These are phyloP conservation scores for Alouatta palliata DNA, from an alignment of 2,113 vertebrate species.

Conservation along the genomic window DNA sequence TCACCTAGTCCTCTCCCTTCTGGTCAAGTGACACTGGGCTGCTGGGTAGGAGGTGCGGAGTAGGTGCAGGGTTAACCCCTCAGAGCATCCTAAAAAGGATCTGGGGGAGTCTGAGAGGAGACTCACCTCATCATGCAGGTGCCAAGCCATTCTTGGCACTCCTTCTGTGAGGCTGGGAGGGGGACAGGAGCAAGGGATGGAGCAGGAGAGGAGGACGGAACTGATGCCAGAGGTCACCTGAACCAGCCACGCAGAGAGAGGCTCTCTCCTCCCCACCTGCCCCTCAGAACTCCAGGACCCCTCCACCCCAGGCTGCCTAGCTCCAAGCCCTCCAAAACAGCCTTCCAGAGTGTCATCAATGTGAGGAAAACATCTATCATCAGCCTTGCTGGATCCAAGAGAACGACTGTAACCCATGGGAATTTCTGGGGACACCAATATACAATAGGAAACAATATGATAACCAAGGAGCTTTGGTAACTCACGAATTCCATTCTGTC, in stretches of 20 bases:
- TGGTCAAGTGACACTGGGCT: background rate
- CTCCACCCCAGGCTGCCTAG: background rate
- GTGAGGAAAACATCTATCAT: background rate
- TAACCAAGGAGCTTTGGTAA: background rate
- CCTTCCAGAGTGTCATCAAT: accelerated
- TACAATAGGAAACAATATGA: too few relatives aligned
- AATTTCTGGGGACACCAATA: background rate
- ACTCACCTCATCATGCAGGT: background rate
- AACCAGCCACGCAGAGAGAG: background rate
- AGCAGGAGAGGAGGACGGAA: too few relatives aligned
- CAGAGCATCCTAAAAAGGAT: background rate
- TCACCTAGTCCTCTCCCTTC: background rate
- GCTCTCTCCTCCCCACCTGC: background rate
- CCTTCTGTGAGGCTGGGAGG: background rate
- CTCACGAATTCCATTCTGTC: background rate
- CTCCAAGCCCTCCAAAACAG: background rate
- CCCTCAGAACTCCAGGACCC: background rate
- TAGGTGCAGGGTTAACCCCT: background rate
- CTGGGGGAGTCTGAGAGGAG: background rate
- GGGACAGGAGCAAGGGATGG: background rate
- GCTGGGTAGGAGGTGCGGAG: accelerated
- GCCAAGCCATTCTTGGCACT: background rate
- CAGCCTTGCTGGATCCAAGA: background rate
- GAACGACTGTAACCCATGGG: background rate
- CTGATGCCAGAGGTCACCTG: background rate